A percentile compares a stretch with the other conserved stretches of the same genome.
phyloP scores from a whole-genome alignment of 2,888 invertebrate species.

The Bursaphelenchus okinawaensis region DNA sequence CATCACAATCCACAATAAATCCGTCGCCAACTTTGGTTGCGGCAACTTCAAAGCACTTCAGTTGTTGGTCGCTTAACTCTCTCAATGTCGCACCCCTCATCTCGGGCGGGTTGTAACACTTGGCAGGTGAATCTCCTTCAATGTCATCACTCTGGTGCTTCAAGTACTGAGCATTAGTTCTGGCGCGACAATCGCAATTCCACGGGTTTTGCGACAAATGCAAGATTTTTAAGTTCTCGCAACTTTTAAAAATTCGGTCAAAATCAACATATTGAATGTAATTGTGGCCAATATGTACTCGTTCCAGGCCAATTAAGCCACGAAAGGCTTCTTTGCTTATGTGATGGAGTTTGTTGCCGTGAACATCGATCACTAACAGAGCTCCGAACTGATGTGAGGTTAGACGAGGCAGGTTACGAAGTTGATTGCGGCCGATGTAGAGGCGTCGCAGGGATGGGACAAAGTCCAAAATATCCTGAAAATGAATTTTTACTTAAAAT shows the following conservation, averaged over 20 bases:
- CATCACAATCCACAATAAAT: slow-evolving; percentile 19
- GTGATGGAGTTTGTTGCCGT: slow-evolving; percentile 25
- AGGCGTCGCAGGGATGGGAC: slow-evolving; percentile 36
- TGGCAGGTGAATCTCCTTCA: slow-evolving; percentile 15
- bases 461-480: slow-evolving; percentile 45
- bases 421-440: slow-evolving; percentile 44
- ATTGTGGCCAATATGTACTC: slow-evolving; percentile 34
- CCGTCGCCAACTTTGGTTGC: slow-evolving; percentile 12
- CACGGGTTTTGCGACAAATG: slow-evolving; percentile 42
- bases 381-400: slow-evolving; percentile 26
- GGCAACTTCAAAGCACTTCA: slow-evolving; percentile 18
- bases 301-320: slow-evolving; percentile 18
- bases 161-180: background rate
- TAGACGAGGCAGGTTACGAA: slow-evolving; percentile 32
- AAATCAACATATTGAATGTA: slow-evolving; percentile 35
- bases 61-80: slow-evolving; percentile 16
- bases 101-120: slow-evolving; percentile 19
- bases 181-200: slow-evolving; percentile 51
- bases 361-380: slow-evolving; percentile 26
- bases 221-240: slow-evolving; percentile 19
- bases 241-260: slow-evolving; percentile 19
- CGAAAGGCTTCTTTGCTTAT: slow-evolving; percentile 24
- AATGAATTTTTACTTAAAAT: slow-evolving; percentile 9
- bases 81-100: slow-evolving; percentile 10
- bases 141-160: background rate